Base-by-base conservation (phyloP, 2,113 vertebrate genomes). In the Actenoides lindsayi region DNA sequence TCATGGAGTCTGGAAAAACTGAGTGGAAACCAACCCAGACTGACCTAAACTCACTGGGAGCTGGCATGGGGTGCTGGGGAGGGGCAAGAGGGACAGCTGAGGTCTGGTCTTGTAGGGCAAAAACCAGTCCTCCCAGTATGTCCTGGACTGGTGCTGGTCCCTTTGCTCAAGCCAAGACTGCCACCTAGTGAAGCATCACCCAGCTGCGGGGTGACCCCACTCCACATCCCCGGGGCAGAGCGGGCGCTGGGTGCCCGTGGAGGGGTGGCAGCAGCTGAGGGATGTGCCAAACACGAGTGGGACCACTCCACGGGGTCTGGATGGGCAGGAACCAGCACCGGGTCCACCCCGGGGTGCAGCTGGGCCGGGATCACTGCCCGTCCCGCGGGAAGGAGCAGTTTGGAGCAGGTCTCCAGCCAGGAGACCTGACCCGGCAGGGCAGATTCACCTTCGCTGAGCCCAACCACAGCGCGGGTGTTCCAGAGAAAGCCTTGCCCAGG, bases 401-500 rank as follows among this genome's bases (percentile, higher is more conserved):
- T 0, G 3, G 67, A 53, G 28, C 33, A 20, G 46, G 20, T 23
- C 17, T 18, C 48, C 2, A 3, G 28, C 16, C 16, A 17, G 56
- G 20, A 56, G 25, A 41, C 16, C 13, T 3, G 2, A n/a, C 21
- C 42, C 4, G 1, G 28, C 17, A 9, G 11, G 19, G 35, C 51
- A 42, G 30, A 7, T 50, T n/a, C 0, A 1, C 48, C 20, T 64
- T 27, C 41, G 5, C 30, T 1, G 0, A 51, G 30, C 44, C n/a
- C 85, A 54, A 24, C 30, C 46, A 6, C 0, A 0, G 65, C 1
- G 0, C 2, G 7, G 33, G 37, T 4, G 0, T 65, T 35, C 31
- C 41, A 7, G n/a, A 1, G 2, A 35, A 48, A 41, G 7, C n/a
- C 53, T 35, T 10, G 4, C 27, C 27, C 9, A 0, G 18, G 18